Evolutionary conservation across 2,888 invertebrate genomes (phyloP), one percentile per base, ranked within the genome.

Genomic region (Drosophila crucigera): DNA sequence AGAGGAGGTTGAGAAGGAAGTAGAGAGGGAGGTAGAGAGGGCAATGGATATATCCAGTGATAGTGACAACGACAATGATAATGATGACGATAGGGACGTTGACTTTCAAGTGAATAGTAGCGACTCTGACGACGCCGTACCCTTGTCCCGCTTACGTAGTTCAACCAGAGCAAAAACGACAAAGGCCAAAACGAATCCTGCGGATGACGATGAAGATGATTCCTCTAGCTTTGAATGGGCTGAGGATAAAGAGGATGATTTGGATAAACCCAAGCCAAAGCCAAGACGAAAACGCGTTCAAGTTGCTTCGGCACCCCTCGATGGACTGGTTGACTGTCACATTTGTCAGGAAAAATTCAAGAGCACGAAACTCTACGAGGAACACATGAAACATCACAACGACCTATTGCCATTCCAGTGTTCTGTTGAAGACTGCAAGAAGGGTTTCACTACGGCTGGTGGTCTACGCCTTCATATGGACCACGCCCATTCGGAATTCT

Each of bases 371-470:
- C 82, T 89, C 16, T 92, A 92, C 39, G 85, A 91, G 43, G 89
- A 91, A 25, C 92, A 92, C 33, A 92, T 92, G 92, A 91, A 91
- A n/a, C 84, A 83, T 4, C 93, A 92, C 68, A 87, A 92, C 56
- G 92, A 92, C 69, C 81, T 89, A 28, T 68, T 92, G 47, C 91
- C 92, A 4, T 91, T 89, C 63, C 91, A 93, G 72, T 92, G 92
- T 47, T 75, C 83, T 3, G 89, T 91, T 2, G 84, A 89, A 35
- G 80, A 80, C 22, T 92, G 92, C 61, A 75, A 79, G 22, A 91
- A 91, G 52, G 91, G 92, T 0, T 92, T 92, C 19, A 90, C 85
- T 6, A 92, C 92, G 2, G 85, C 90, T 14, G 83, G 83, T 16
- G 87, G 92, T 0, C 64, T 92, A 4, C 84, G 90, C 4, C 70